Conservation (phyloP, 2,113 vertebrate genomes). For the Cyrtonyx montezumae region DNA sequence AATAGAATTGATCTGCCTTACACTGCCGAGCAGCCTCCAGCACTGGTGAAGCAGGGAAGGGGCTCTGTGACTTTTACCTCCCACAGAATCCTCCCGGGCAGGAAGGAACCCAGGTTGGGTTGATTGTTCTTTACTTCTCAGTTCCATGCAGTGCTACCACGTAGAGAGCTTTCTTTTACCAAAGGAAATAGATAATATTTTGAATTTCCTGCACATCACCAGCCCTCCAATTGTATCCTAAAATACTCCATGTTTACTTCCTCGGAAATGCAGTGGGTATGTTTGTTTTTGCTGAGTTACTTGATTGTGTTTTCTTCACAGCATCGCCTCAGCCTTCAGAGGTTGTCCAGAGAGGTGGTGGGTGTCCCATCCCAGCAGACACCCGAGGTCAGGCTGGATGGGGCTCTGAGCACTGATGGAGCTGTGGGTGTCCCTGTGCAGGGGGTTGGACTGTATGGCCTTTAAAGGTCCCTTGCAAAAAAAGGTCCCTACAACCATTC, state of each 20-base stretch:
- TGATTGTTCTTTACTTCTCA: slow-evolving; percentile 35
- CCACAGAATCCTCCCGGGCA: slow-evolving; percentile 26
- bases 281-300: background rate
- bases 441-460: too few species aligned
- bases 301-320: background rate
- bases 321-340: background rate
- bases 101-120: slow-evolving; percentile 6
- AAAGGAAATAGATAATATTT: background rate
- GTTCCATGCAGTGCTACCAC: background rate
- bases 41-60: slow-evolving; percentile 23
- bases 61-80: background rate
- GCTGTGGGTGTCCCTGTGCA: too few species aligned
- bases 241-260: background rate
- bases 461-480: too few species aligned
- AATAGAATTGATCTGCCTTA: slow-evolving; percentile 9
- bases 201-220: background rate
- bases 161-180: background rate
- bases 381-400: too few species aligned
- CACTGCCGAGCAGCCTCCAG: slow-evolving; percentile 44
- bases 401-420: too few species aligned
- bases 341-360: too few species aligned
- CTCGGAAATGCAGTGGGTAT: background rate
- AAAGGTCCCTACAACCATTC: background rate
- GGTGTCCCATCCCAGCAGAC: too few species aligned
- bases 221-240: background rate